Conservation (phyloP, 2,113 vertebrate species). For the Mus spicilegus region DNA sequence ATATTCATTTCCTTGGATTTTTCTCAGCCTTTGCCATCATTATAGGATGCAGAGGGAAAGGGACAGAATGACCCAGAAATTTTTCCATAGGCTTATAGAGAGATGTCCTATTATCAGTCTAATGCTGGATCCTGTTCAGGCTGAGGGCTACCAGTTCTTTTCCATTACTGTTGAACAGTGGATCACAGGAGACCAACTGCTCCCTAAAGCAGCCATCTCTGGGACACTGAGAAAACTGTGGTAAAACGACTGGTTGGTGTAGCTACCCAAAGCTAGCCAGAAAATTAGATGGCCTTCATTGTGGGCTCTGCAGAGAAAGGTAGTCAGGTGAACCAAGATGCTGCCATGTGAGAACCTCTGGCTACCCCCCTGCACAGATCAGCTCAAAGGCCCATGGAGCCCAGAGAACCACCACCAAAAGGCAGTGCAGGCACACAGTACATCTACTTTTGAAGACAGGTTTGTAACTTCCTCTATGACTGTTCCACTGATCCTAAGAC, state of each 20-base stretch:
- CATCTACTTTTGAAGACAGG: neutral
- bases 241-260: slow-evolving; percentile 94
- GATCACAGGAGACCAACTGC: slow-evolving; percentile 94
- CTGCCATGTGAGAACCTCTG: neutral
- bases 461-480: neutral
- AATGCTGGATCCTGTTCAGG: slow-evolving; percentile 92
- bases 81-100: slow-evolving; percentile 92
- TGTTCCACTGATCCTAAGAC: neutral
- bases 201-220: slow-evolving; percentile 93
- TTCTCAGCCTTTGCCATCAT: slow-evolving; percentile 82
- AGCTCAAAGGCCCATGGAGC: neutral
- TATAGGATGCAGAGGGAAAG: slow-evolving; percentile 85
- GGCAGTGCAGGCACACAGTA: neutral
- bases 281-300: slow-evolving; percentile 89
- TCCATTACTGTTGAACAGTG: slow-evolving; percentile 92
- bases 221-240: slow-evolving; percentile 91
- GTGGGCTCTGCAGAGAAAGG: slow-evolving; percentile 87
- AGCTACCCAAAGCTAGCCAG: slow-evolving; percentile 91
- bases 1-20: slow-evolving; percentile 66
- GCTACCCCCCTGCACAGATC: neutral
- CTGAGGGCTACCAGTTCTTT: slow-evolving; percentile 95
- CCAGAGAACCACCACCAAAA: neutral
- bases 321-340: neutral
- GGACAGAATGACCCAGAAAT: slow-evolving; percentile 88
- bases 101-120: slow-evolving; percentile 94